A percentile compares a stretch with the other conserved stretches of the same genome.
phyloP scores from a whole-genome alignment of 1,140 invertebrate species.

The Eubasilissa regina region DNA sequence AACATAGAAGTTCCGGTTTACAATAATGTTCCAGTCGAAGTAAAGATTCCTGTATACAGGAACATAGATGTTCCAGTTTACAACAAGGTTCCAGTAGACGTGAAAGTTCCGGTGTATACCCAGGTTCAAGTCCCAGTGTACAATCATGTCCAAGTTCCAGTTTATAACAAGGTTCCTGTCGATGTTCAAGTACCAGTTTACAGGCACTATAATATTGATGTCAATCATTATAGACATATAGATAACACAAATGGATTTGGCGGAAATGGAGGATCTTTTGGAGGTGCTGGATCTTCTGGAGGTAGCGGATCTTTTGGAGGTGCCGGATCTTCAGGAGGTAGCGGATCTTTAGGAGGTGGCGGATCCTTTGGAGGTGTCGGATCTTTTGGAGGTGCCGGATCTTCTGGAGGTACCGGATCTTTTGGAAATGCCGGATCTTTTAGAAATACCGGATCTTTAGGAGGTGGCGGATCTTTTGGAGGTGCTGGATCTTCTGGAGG shows the following conservation, averaged over 20 bases:
- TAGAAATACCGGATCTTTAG: no score
- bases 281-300: no score
- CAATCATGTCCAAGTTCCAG: conserved; percentile 24
- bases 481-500: no score
- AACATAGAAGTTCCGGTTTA: background rate
- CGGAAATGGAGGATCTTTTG: no score
- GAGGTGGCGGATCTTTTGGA: no score
- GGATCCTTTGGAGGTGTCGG: no score
- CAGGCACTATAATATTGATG: background rate
- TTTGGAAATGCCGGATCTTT: no score
- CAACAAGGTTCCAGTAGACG: conserved; percentile 22
- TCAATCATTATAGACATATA: background rate
- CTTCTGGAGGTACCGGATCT: no score
- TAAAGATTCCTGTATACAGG: background rate
- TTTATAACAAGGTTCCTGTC: conserved; percentile 30
- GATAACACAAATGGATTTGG: background rate
- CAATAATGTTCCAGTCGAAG: background rate
- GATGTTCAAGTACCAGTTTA: conserved; percentile 27
- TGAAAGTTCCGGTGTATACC: conserved; percentile 9
- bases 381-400: no score
- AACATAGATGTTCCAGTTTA: conserved; percentile 11
- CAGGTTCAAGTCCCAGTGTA: conserved; percentile 21
- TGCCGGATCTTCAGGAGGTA: no score
- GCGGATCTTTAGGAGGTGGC: no score
- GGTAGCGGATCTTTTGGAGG: no score